Percentiles rank a stretch among this genome's conserved stretches.
Conservation (phyloP, 2,888 invertebrate genomes). For the Spodoptera exigua region DNA sequence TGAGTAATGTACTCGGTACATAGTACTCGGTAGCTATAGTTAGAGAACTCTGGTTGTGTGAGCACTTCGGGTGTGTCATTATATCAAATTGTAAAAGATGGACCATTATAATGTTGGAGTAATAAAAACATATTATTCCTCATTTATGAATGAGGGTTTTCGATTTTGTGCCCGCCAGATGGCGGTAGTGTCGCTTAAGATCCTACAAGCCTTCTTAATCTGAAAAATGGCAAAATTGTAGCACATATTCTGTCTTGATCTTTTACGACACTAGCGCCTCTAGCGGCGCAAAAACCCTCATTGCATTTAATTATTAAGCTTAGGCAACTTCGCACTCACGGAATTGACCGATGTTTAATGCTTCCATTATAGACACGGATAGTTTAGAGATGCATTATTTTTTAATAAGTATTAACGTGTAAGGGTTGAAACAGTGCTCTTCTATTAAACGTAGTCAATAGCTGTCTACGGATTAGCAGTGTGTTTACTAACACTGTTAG, state of each 20-base stretch:
- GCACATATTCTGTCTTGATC: too few relatives aligned
- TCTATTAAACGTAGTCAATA: conserved; percentile 44
- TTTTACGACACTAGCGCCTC: too few relatives aligned
- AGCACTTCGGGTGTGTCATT: conserved; percentile 77
- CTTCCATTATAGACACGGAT: conserved; percentile 80
- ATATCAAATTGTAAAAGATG: conserved; percentile 87
- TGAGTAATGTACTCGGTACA: conserved; percentile 32
- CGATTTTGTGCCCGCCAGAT: too few relatives aligned
- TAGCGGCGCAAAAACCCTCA: conserved; percentile 1
- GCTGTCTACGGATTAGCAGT: conserved; percentile 21
- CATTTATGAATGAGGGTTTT: conserved; percentile 31
- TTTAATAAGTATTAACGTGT: conserved; percentile 55
- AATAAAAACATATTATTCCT: conserved; percentile 56
- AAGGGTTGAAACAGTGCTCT: conserved; percentile 50
- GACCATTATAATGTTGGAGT: conserved; percentile 78
- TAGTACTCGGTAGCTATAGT: conserved; percentile 54
- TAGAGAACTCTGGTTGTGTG: conserved; percentile 80
- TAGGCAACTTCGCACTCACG: conserved; percentile 85
- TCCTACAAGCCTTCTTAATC: too few relatives aligned
- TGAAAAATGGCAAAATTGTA: too few relatives aligned
- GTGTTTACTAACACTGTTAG: conserved; percentile 19
- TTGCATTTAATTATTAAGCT: conserved; percentile 77
- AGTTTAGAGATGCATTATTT: conserved; percentile 71
- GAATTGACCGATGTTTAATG: conserved; percentile 86
- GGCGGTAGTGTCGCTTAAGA: too few relatives aligned